A percentile compares a stretch with the other conserved stretches of the same genome.
These are phyloP conservation scores for Polyommatus icarus DNA, from an alignment of 2,888 invertebrate species.

Conservation along the genomic window DNA sequence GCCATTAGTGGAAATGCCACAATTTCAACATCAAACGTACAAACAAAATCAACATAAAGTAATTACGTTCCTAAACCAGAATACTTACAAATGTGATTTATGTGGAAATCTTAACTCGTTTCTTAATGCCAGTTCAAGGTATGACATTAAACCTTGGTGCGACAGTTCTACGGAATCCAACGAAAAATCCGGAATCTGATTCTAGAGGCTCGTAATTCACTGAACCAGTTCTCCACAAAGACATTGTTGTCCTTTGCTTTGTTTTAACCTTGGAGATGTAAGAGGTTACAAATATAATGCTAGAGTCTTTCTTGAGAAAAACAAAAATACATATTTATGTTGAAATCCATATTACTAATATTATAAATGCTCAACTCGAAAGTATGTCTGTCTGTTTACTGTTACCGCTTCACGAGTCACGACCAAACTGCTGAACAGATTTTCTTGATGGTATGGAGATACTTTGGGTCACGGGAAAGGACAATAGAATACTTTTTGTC, in stretches of 20 bases:
- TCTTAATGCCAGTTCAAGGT: conserved; percentile 27
- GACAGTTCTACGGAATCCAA: conserved; percentile 26
- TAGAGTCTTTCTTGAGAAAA: neutral
- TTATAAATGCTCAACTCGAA: too few relatives aligned
- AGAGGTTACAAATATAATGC: conserved; percentile 1
- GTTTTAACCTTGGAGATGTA: conserved; percentile 16
- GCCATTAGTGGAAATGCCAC: neutral
- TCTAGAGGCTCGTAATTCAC: conserved; percentile 20
- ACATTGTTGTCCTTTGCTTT: conserved; percentile 18
- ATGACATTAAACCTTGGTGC: conserved; percentile 11
- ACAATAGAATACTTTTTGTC: too few relatives aligned
- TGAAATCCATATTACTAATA: too few relatives aligned
- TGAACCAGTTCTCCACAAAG: conserved; percentile 29
- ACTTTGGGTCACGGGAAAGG: too few relatives aligned
- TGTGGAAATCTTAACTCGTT: conserved; percentile 22
- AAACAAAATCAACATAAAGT: neutral
- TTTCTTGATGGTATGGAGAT: too few relatives aligned
- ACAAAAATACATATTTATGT: conserved; percentile 14
- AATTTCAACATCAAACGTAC: neutral
- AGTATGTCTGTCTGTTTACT: too few relatives aligned
- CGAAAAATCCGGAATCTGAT: conserved; percentile 26
- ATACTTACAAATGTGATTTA: conserved; percentile 13
- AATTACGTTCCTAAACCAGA: conserved; percentile 15
- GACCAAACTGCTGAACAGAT: too few relatives aligned
- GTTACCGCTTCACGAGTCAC: too few relatives aligned